These are phyloP conservation scores for Callionymus lyra DNA, from an alignment of 2,113 vertebrate species.

Conservation along the genomic window DNA sequence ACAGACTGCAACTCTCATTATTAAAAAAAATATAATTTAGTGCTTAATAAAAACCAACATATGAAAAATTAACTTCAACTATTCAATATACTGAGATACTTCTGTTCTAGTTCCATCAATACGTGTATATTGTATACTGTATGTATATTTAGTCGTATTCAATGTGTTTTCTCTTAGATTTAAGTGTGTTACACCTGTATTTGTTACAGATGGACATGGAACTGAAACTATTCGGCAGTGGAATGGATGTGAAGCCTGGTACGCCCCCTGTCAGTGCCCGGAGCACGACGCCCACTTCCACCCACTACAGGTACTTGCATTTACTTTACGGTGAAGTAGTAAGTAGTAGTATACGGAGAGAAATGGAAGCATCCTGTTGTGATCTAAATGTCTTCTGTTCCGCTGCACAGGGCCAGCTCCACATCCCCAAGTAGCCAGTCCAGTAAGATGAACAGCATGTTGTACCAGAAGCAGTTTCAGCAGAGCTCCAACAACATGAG, in stretches of 20 bases:
- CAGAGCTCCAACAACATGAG: conserved; percentile 79
- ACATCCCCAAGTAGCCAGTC: conserved; percentile 96
- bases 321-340: background rate
- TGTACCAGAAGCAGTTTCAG: conserved; percentile 98
- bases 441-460: conserved; percentile 94
- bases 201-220: conserved; percentile 90
- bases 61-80: too few relatives aligned
- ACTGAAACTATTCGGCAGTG: conserved; percentile 86
- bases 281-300: conserved; percentile 93
- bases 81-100: too few relatives aligned
- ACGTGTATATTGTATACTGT: too few relatives aligned
- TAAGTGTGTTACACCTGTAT: too few relatives aligned
- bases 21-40: too few relatives aligned
- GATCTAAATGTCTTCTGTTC: background rate
- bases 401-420: conserved; percentile 77
- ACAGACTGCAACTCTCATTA: too few relatives aligned
- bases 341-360: background rate
- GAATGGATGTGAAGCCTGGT: conserved; percentile 93
- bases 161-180: too few relatives aligned
- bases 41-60: too few relatives aligned
- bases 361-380: background rate
- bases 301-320: conserved; percentile 83
- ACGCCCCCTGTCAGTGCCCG: conserved; percentile 84
- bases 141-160: too few relatives aligned
- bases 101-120: too few relatives aligned